Evolutionary conservation across 2,888 invertebrate genomes (phyloP).

Genomic region (Dynastes grantii): DNA sequence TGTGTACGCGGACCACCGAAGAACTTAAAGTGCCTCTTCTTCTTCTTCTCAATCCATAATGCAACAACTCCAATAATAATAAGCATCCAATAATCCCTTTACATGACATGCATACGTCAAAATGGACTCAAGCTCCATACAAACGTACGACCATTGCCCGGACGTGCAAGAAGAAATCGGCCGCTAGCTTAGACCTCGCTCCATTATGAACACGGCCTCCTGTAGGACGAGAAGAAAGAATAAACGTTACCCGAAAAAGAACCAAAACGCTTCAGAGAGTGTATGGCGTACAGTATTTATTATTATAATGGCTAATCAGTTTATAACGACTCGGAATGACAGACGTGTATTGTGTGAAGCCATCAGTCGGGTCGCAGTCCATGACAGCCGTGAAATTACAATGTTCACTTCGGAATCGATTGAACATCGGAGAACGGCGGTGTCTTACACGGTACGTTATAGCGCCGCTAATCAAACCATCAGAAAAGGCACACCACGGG

Average conservation of each 20-base stretch:
- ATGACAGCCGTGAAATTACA: constrained; percentile 71
- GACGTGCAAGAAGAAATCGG: background rate
- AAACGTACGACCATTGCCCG: background rate
- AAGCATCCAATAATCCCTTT: constrained; percentile 19
- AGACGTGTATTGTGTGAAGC: constrained; percentile 67
- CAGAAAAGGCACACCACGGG: constrained; percentile 44
- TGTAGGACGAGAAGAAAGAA: constrained; percentile 3
- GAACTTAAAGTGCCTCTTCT: constrained; percentile 5
- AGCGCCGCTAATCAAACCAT: constrained; percentile 53
- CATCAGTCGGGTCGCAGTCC: constrained; percentile 67
- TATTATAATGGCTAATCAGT: constrained; percentile 67
- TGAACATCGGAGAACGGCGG: constrained; percentile 59
- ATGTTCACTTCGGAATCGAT: constrained; percentile 70
- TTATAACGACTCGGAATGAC: constrained; percentile 65
- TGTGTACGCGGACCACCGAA: background rate
- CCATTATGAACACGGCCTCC: constrained; percentile 12
- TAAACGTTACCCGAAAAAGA: constrained; percentile 1
- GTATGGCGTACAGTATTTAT: constrained; percentile 40
- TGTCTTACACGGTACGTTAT: constrained; percentile 67
- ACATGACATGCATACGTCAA: constrained; percentile 10
- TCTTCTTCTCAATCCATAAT: background rate
- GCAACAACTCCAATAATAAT: constrained; percentile 7
- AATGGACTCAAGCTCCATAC: background rate
- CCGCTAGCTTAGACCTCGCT: background rate
- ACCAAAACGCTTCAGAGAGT: background rate